Conservation (phyloP, 2,113 vertebrate genomes). For the Rallus limicola region DNA sequence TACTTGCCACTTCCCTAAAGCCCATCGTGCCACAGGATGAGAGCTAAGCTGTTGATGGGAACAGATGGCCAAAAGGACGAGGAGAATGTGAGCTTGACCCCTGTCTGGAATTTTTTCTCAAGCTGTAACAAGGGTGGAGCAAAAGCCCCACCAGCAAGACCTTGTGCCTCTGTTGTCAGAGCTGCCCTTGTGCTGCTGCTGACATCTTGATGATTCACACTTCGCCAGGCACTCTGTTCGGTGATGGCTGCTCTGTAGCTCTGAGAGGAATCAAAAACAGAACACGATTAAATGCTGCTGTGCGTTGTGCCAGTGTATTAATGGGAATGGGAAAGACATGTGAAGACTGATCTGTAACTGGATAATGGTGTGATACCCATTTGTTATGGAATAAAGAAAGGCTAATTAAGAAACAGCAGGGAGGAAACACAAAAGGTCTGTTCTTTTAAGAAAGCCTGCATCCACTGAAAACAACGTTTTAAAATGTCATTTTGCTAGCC, state of each 20-base stretch:
- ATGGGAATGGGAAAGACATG: conserved; percentile 1
- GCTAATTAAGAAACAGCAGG: conserved; percentile 46
- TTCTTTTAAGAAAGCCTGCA: conserved; percentile 37
- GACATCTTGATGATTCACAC: background rate
- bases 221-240: background rate
- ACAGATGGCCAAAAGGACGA: background rate
- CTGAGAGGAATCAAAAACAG: background rate
- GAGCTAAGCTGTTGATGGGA: background rate
- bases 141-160: background rate
- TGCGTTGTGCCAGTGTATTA: background rate
- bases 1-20: background rate
- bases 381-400: conserved; percentile 33
- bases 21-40: background rate
- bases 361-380: conserved; percentile 31
- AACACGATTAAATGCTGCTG: background rate
- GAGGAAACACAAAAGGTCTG: conserved; percentile 20
- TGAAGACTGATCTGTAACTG: conserved; percentile 31
- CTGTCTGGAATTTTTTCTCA: background rate
- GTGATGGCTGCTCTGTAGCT: background rate
- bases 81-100: background rate
- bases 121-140: background rate
- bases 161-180: background rate
- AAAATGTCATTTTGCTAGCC: conserved; percentile 35
- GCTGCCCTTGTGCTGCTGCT: background rate
- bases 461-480: background rate